These are phyloP conservation scores for Pammene aurita DNA, from an alignment of 2,888 invertebrate genomes.

Conservation along the genomic window DNA sequence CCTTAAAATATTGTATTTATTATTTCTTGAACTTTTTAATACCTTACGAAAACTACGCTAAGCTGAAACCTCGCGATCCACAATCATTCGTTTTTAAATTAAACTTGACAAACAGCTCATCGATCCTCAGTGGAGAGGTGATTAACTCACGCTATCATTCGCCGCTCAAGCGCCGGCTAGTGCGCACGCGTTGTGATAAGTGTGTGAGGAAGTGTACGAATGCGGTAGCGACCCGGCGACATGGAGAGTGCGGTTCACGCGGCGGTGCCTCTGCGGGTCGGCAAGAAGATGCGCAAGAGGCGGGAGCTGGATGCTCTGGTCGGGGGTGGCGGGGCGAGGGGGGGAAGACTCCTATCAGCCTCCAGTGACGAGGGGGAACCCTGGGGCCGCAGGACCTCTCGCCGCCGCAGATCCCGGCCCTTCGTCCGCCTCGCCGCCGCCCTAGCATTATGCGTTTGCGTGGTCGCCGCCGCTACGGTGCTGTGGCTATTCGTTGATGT, in stretches of 20 bases:
- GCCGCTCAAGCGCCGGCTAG: constrained; percentile 54
- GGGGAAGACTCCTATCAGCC: constrained; percentile 84
- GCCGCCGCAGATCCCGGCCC: constrained; percentile 75
- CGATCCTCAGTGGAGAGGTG: constrained; percentile 16
- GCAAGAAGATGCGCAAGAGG: constrained; percentile 90
- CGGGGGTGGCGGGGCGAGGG: constrained; percentile 75
- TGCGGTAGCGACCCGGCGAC: constrained; percentile 70
- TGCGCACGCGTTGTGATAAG: constrained; percentile 55
- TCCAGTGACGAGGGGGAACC: constrained; percentile 84
- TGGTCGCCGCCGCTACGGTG: constrained; percentile 85
- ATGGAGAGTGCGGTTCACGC: constrained; percentile 84
- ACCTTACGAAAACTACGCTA: neutral
- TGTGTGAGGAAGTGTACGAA: constrained; percentile 55
- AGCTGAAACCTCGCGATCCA: constrained; percentile 27
- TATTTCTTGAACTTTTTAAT: neutral
- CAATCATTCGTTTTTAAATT: constrained; percentile 13
- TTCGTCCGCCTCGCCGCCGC: constrained; percentile 84
- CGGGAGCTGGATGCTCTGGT: constrained; percentile 89
- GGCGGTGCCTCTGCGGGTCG: constrained; percentile 85
- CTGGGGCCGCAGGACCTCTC: constrained; percentile 69
- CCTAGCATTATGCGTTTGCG: constrained; percentile 84
- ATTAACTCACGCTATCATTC: constrained; percentile 54
- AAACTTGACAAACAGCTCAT: constrained; percentile 17
- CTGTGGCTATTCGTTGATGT: constrained; percentile 88
- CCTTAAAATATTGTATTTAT: too few relatives aligned